A percentile compares a stretch with the other conserved stretches of the same genome.
Conservation (phyloP, 2,888 invertebrate genomes). For the Phalera bucephala region DNA sequence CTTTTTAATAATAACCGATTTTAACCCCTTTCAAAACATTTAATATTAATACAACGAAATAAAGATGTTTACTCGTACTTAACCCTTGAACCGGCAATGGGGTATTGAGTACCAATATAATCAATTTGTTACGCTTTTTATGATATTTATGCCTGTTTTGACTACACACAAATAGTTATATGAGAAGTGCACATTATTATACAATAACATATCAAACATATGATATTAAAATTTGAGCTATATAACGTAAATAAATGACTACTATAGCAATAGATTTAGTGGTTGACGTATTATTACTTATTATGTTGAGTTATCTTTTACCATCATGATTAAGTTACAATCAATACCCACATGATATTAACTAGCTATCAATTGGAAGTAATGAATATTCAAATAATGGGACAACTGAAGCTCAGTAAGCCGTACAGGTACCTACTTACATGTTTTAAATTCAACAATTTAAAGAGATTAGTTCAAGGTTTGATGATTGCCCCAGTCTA, state of each 20-base stretch:
- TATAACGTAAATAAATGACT: too few relatives aligned
- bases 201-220: too few relatives aligned
- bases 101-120: constrained; percentile 44
- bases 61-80: constrained; percentile 73
- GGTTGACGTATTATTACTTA: too few relatives aligned
- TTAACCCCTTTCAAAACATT: constrained; percentile 53
- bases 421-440: too few relatives aligned
- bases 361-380: constrained; percentile 17
- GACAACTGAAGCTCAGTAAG: neutral
- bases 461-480: too few relatives aligned
- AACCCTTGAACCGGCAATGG: constrained; percentile 62
- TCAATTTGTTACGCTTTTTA: constrained; percentile 56
- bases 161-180: constrained; percentile 18
- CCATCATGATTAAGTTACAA: constrained; percentile 17
- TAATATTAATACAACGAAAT: constrained; percentile 58
- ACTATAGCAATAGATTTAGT: too few relatives aligned
- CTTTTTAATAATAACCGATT: constrained; percentile 41
- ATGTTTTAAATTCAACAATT: too few relatives aligned
- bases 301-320: constrained; percentile 9
- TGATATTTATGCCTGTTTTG: neutral
- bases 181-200: too few relatives aligned
- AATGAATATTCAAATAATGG: constrained; percentile 24
- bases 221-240: too few relatives aligned
- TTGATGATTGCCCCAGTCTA: too few relatives aligned
- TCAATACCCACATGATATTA: constrained; percentile 22